phyloP scores from a whole-genome alignment of 2,888 invertebrate genomes.

The Harpalus rubripes region DNA sequence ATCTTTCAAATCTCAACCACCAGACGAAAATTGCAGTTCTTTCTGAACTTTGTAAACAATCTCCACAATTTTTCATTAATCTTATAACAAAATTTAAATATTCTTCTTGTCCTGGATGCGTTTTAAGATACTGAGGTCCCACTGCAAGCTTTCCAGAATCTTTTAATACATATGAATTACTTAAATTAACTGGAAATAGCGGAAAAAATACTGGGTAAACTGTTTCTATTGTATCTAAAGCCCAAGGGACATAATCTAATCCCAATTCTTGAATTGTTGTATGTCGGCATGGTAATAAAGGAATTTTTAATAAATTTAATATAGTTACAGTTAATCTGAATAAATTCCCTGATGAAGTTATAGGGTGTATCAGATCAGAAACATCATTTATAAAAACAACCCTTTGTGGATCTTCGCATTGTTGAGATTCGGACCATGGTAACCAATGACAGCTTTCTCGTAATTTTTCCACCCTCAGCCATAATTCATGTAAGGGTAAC shows the following conservation, averaged over 20 bases:
- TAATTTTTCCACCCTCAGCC: slow-evolving; percentile 87
- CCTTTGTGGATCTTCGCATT: slow-evolving; percentile 83
- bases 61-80: slow-evolving; percentile 79
- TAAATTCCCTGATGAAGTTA: slow-evolving; percentile 80
- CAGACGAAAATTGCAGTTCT: slow-evolving; percentile 80
- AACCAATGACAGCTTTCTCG: slow-evolving; percentile 87
- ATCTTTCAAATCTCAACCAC: slow-evolving; percentile 82
- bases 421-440: slow-evolving; percentile 78
- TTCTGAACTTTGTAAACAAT: slow-evolving; percentile 78
- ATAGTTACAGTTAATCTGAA: slow-evolving; percentile 82
- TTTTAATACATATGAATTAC: slow-evolving; percentile 75
- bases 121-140: slow-evolving; percentile 81
- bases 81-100: slow-evolving; percentile 80
- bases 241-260: slow-evolving; percentile 77
- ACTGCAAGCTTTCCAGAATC: slow-evolving; percentile 78
- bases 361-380: slow-evolving; percentile 85
- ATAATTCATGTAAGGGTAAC: slow-evolving; percentile 86
- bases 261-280: slow-evolving; percentile 76
- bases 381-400: slow-evolving; percentile 83
- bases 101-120: slow-evolving; percentile 81
- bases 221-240: slow-evolving; percentile 79
- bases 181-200: slow-evolving; percentile 73
- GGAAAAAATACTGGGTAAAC: slow-evolving; percentile 76
- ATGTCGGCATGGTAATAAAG: slow-evolving; percentile 79
- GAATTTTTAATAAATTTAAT: slow-evolving; percentile 81